Evolutionary conservation across 2,797 vertebrate genomes (phyloP).

Genomic region (Simalia tracyae): DNA sequence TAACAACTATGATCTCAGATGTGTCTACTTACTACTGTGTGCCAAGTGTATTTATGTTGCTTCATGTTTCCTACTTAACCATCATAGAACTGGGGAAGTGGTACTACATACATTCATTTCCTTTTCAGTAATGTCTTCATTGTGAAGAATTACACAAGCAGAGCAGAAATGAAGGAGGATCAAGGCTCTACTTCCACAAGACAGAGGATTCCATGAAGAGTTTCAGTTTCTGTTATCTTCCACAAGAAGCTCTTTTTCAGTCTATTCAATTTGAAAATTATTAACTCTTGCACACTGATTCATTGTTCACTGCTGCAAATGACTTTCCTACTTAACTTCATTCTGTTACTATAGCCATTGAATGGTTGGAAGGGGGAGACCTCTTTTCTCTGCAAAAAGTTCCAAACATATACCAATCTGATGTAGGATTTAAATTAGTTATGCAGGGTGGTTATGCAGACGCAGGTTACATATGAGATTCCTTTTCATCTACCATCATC

Average conservation of each 20-base stretch:
- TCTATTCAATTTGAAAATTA: not conserved
- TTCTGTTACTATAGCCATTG: not conserved
- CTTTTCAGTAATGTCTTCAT: not conserved
- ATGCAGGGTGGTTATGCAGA: not conserved
- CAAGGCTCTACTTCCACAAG: not conserved
- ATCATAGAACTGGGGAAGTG: not conserved
- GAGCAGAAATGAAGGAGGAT: not conserved
- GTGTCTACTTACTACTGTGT: not conserved
- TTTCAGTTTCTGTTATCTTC: not conserved
- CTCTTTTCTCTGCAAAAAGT: too few species aligned
- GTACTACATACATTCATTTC: not conserved
- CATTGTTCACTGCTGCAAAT: not conserved
- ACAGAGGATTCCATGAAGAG: not conserved
- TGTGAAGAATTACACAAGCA: not conserved
- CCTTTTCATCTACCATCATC: not conserved
- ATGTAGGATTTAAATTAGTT: not conserved
- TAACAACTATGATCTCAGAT: not conserved
- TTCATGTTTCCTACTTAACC: not conserved
- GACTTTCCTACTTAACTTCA: not conserved
- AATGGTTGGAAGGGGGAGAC: not conserved
- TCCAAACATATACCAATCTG: not conserved
- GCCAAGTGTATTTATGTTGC: not conserved
- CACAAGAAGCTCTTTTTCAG: not conserved
- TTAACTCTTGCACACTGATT: not conserved
- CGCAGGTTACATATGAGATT: not conserved